These are phyloP conservation scores for Nibea coibor DNA, from an alignment of 2,113 vertebrate species.

Conservation along the genomic window DNA sequence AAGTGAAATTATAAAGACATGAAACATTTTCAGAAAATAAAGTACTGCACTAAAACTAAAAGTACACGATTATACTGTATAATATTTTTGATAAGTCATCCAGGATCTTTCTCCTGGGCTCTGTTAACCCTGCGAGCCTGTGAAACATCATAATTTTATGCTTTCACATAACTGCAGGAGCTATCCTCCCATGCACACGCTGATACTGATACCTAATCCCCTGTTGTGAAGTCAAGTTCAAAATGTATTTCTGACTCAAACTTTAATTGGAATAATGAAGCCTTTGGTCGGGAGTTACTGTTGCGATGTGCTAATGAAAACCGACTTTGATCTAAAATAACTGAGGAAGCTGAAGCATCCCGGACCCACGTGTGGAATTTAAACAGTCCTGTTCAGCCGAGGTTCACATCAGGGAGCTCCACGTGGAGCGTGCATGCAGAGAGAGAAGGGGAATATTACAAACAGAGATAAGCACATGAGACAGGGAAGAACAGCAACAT, in stretches of 20 bases:
- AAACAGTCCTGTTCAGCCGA: constrained; percentile 29
- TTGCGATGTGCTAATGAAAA: constrained; percentile 75
- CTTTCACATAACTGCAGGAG: background rate
- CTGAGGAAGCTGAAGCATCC: constrained; percentile 44
- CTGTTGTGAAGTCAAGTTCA: constrained; percentile 39
- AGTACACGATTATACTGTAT: background rate
- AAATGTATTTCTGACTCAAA: constrained; percentile 66
- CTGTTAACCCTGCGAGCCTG: background rate
- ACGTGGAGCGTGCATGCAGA: background rate
- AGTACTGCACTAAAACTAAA: background rate
- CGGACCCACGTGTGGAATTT: constrained; percentile 40
- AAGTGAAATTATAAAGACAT: too few species aligned
- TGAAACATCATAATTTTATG: constrained; percentile 6
- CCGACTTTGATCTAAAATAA: constrained; percentile 75
- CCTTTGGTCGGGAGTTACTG: constrained; percentile 57
- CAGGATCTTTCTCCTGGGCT: constrained; percentile 13
- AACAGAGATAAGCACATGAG: constrained; percentile 1
- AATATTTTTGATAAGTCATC: constrained; percentile 5
- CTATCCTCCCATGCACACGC: constrained; percentile 10
- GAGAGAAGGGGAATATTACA: background rate
- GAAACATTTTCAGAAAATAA: too few species aligned
- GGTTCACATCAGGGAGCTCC: constrained; percentile 23
- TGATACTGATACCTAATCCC: constrained; percentile 17
- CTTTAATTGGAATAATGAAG: constrained; percentile 70
- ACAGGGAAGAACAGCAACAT: background rate